Conservation (phyloP, 2,888 invertebrate genomes). For the Rhingia campestris region DNA sequence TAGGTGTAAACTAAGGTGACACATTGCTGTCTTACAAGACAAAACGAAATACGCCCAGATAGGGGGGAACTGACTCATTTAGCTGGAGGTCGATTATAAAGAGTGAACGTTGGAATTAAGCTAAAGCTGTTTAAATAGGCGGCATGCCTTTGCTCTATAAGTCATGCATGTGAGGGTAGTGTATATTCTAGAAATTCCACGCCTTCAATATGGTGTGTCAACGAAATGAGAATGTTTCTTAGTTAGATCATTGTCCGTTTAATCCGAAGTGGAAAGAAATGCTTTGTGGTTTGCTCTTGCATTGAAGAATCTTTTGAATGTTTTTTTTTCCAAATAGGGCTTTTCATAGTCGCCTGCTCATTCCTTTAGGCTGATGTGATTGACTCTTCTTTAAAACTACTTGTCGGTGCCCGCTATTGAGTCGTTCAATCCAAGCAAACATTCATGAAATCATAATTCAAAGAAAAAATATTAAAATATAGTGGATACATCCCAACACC, state of each 20-base stretch:
- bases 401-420: too few relatives aligned
- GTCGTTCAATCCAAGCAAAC: too few relatives aligned
- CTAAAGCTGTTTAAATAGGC: neutral
- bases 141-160: slow-evolving; percentile 6
- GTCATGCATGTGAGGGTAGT: slow-evolving; percentile 7
- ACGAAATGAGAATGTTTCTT: neutral
- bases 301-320: too few relatives aligned
- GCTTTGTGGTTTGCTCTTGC: too few relatives aligned
- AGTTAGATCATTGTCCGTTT: neutral
- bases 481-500: too few relatives aligned
- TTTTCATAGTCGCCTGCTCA: too few relatives aligned
- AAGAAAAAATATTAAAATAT: too few relatives aligned
- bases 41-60: slow-evolving; percentile 12
- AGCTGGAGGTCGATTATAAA: slow-evolving; percentile 16
- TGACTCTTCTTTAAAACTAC: too few relatives aligned
- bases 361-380: too few relatives aligned
- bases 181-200: slow-evolving; percentile 11
- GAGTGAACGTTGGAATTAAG: slow-evolving; percentile 12
- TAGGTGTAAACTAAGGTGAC: slow-evolving; percentile 69
- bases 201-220: neutral
- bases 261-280: too few relatives aligned
- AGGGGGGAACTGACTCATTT: slow-evolving; percentile 55
- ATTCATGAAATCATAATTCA: too few relatives aligned
- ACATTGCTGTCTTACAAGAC: slow-evolving; percentile 43
- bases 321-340: too few relatives aligned